Percentiles rank a stretch among this genome's conserved stretches.
Conservation (phyloP, 2,797 vertebrate genomes). For the Smutsia temminckii region DNA sequence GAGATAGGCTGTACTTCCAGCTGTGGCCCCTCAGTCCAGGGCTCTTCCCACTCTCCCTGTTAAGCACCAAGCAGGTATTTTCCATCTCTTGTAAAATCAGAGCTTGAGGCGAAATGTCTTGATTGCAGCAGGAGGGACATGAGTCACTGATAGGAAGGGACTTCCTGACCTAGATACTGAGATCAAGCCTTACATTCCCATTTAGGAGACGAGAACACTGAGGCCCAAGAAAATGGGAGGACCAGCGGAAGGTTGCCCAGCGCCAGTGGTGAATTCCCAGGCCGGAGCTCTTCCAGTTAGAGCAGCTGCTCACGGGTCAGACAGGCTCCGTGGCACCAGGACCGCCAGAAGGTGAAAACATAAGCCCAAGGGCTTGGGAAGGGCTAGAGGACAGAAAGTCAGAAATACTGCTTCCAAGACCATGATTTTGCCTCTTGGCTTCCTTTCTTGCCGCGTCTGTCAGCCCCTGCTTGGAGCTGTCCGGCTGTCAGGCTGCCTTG, state of each 20-base stretch:
- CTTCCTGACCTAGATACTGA: not conserved
- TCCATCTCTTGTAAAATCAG: not conserved
- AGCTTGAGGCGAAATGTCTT: not conserved
- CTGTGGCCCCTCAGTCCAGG: accelerated
- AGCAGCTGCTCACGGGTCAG: not conserved
- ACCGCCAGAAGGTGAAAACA: not conserved
- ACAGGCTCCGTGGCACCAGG: not conserved
- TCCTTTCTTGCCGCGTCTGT: not conserved
- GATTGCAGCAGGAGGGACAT: not conserved
- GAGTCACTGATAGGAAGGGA: not conserved
- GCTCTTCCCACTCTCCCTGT: not conserved
- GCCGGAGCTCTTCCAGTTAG: accelerated
- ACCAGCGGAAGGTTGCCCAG: not conserved
- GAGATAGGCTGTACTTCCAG: accelerated
- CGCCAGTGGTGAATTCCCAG: not conserved
- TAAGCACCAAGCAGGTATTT: not conserved
- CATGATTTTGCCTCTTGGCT: not conserved
- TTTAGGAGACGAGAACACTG: not conserved
- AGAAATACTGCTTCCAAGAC: not conserved
- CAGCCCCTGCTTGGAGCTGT: not conserved
- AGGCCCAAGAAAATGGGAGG: not conserved
- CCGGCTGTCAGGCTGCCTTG: not conserved
- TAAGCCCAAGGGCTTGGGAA: not conserved
- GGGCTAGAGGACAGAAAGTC: not conserved
- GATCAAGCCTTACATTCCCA: not conserved